Base-by-base conservation (phyloP, 2,797 vertebrate species). In the Galago senegalensis region DNA sequence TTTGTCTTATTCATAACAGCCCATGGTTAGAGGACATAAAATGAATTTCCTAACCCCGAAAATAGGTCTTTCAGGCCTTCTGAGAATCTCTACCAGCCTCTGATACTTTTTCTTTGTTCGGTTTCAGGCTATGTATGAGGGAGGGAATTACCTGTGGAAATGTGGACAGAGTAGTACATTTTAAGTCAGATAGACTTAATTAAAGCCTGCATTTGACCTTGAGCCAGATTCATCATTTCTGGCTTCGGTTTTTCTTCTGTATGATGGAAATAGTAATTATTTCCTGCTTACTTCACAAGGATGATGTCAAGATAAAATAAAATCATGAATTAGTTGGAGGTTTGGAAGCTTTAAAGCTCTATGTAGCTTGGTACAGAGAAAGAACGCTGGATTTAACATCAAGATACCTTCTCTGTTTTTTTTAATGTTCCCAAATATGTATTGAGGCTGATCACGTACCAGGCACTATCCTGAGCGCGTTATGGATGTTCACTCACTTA, bases 11-110 rank as follows among this genome's bases (percentile, higher is more conserved):
- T 18, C 58, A 46, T 17, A 20, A 79, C 34, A 75, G 37, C 40
- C 29, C 40, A 6, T 5, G 65, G 58, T 67, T 65, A 79, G 70
- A 87, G 53, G 72, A 72, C 93, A 91, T 18, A 49, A 67, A 76
- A 34, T 79, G 31, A 40, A 40, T 87, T 91, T 91, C 58, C 40
- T 93, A 92, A 73, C 17, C 10, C 76, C 81, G 27, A 76, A 70
- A 94, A 29, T 10, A 80, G 56, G 34, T 25, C 61, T 73, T 82
- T 77, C 72, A 87, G 69, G 76, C 12, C 25, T 89, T 75, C 18
- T 70, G 25, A 88, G 76, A 83, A 46, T 56, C 87, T 56, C 90
- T 37, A 63, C 29, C 43, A 40, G 43, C 25, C 75, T 86, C 77
- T 87, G 60, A 92, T 86, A 40, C 91, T n/a, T 16, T 40, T 63